Evolutionary conservation across 1,140 invertebrate genomes (phyloP), one percentile per base, ranked within the genome.

Genomic region (Drosophila repleta): DNA sequence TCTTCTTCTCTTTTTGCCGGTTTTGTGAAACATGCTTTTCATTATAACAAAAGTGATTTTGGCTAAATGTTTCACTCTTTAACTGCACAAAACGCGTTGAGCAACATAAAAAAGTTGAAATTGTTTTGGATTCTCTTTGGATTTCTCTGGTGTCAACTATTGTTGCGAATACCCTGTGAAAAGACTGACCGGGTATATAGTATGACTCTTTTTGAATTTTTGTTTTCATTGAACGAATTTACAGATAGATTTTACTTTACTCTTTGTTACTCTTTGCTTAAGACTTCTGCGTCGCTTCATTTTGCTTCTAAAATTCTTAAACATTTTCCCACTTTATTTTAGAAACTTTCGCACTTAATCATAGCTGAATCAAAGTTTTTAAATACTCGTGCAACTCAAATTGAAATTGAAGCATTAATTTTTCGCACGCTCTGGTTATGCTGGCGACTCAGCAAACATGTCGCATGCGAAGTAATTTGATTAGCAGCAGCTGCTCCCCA

Each of bases 391-490:
- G 20, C 39, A 49, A 11, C 4, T 35, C 4, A 49, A 43, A 48
- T 51, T 15, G 13, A 49, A 29, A 15, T 48, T 17, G 21, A 11
- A 41, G 15, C 24, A 11, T 18, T 29, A 3, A 55, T 41, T 49
- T 17, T 49, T 56, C 39, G 6, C n/a, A 11, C 18, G 37, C 55
- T 46, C 17, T 41, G 4, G 15, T 53, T 60, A 60, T 63, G 37
- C 20, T 69, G 74, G 46, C 4, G n/a, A 17, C 39, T 26, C 74
- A 66, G 66, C 69, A 81, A 69, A 56, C n/a, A 70, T 74, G 74
- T 62, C 70, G 73, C 70, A 75, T 67, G 43, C 68, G 24, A 21
- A 37, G 45, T 83, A 83, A 82, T 83, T 79, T 53, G 68, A 82
- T 83, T 79, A 83, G 68, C 45, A 26, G 11, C 52, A 45, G 41